These are phyloP conservation scores for Pelobates fuscus DNA, from an alignment of 2,113 vertebrate genomes.

Conservation along the genomic window DNA sequence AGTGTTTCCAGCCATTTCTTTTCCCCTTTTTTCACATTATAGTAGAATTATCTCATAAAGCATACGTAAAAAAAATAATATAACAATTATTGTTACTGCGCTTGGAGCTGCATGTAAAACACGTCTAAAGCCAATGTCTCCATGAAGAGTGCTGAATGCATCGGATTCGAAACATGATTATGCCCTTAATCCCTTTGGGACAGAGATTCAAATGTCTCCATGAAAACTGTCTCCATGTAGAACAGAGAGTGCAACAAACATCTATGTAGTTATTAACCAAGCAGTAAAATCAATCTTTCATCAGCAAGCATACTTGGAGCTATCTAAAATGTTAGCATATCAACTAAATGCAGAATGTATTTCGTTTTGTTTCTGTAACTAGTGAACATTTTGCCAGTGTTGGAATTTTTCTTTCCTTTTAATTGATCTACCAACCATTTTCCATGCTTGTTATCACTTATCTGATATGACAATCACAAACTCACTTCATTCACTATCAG, in stretches of 20 bases:
- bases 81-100: constrained; percentile 13
- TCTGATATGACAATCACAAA: too few species aligned
- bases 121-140: constrained; percentile 7
- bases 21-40: not conserved
- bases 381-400: too few species aligned
- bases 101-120: constrained; percentile 12
- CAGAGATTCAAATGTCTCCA: not conserved
- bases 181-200: constrained; percentile 31
- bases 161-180: constrained; percentile 33
- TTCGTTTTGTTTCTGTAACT: too few species aligned
- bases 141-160: constrained; percentile 10
- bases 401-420: too few species aligned
- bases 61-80: not conserved
- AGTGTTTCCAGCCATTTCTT: not conserved
- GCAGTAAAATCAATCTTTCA: constrained; percentile 5
- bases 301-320: not conserved
- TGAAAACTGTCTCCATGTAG: not conserved
- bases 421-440: too few species aligned
- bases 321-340: too few species aligned
- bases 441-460: too few species aligned
- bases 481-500: too few species aligned
- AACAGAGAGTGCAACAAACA: not conserved
- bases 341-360: too few species aligned
- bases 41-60: not conserved
- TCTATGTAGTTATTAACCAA: not conserved